These are phyloP conservation scores for Periparus ater DNA, from an alignment of 2,797 vertebrate species.

Conservation along the genomic window DNA sequence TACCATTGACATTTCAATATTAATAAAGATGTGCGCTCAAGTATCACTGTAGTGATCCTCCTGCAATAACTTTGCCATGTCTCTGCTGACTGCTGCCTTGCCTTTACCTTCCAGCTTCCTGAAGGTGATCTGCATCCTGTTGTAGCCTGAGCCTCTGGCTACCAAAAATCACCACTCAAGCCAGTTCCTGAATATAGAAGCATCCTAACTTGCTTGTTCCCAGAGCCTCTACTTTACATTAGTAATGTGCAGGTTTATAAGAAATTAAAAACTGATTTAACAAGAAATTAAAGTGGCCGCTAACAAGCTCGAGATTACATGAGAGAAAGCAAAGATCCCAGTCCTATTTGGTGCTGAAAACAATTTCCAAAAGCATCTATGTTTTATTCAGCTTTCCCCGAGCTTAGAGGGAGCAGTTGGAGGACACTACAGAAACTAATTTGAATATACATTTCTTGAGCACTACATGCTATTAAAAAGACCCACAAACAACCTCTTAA, in stretches of 20 bases:
- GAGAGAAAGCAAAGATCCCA: neutral
- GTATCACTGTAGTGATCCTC: conserved; percentile 23
- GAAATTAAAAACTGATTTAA: neutral
- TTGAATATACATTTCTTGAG: neutral
- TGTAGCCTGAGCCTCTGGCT: neutral
- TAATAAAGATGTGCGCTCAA: conserved; percentile 38
- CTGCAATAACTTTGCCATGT: neutral
- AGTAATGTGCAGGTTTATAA: neutral
- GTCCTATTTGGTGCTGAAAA: neutral
- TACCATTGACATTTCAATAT: conserved; percentile 42
- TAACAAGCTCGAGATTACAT: neutral
- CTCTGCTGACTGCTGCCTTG: neutral
- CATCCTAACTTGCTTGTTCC: neutral
- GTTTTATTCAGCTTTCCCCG: neutral
- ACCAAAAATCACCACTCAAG: neutral
- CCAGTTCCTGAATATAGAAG: fast-evolving
- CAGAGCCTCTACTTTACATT: neutral
- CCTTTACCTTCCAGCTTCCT: neutral
- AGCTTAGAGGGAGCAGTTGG: neutral
- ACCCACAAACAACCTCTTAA: neutral
- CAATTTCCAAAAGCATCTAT: neutral
- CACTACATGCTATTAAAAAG: neutral
- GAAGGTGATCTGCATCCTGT: neutral
- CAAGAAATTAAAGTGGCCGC: neutral
- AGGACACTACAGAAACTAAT: neutral